Evolutionary conservation across 2,113 vertebrate species (phyloP).

Genomic region (Semicossyphus pulcher): DNA sequence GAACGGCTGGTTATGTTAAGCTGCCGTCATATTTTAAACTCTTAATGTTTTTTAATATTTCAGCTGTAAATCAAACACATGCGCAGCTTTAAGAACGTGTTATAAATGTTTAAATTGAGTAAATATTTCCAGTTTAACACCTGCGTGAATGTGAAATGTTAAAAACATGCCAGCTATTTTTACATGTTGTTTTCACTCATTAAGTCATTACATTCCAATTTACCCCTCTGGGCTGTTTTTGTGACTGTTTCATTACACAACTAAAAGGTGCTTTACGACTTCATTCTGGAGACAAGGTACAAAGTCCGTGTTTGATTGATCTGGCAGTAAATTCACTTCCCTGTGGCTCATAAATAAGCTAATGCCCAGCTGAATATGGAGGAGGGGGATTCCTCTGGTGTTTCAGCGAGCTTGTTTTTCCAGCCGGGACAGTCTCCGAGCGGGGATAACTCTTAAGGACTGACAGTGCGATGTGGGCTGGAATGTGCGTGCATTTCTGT

Average conservation of each 20-base stretch:
- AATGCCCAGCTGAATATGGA: slow-evolving; percentile 79
- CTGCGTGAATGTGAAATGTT: slow-evolving; percentile 29
- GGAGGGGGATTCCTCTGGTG: slow-evolving; percentile 73
- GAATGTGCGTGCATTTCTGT: slow-evolving; percentile 59
- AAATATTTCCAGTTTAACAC: slow-evolving; percentile 8
- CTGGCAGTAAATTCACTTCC: slow-evolving; percentile 78
- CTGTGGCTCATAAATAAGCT: slow-evolving; percentile 80
- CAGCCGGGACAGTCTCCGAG: slow-evolving; percentile 76
- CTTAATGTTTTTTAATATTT: neutral
- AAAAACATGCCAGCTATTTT: neutral
- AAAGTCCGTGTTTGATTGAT: slow-evolving; percentile 77
- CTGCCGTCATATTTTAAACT: neutral
- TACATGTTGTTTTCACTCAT: slow-evolving; percentile 46
- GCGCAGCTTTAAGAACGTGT: neutral
- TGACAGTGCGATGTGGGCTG: slow-evolving; percentile 76
- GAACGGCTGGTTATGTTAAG: slow-evolving; percentile 15
- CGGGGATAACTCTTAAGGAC: slow-evolving; percentile 81
- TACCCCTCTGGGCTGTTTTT: slow-evolving; percentile 66
- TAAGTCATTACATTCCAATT: slow-evolving; percentile 72
- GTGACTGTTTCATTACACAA: slow-evolving; percentile 74
- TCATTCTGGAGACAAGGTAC: slow-evolving; percentile 66
- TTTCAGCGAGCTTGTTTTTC: slow-evolving; percentile 75
- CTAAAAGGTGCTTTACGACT: slow-evolving; percentile 79
- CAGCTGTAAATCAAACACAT: neutral
- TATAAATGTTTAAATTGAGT: neutral